Evolutionary conservation across 1,140 invertebrate species (phyloP), one percentile per base, ranked within the genome.

Genomic region (Halictus rubicundus): DNA sequence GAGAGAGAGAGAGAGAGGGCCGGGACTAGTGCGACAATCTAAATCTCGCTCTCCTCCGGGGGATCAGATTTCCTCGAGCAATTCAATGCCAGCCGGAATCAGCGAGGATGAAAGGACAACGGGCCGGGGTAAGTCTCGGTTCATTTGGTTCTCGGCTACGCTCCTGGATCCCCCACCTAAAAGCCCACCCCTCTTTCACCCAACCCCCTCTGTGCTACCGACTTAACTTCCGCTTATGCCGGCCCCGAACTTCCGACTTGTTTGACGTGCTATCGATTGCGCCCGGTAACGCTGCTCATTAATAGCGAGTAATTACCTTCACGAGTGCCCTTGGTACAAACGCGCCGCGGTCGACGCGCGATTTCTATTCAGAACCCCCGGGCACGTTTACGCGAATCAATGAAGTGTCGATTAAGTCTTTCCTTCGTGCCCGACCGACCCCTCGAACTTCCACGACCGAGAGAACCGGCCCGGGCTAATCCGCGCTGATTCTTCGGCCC

Each of bases 1-100:
- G 10, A 12, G 42, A 12, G 42, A 1, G 42, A 1, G 42, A 12
- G 42, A 46, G 8, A 0, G 79, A 19, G 73, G 16, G 65, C 65
- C 72, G 68, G 19, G 54, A 65, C 61, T 80, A 78, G 73, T 78
- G 81, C 87, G 86, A 90, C 83, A 88, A 89, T 86, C 80, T 81
- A 87, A 87, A 90, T 90, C 85, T 88, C 79, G 72, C 68, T 80
- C 68, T 80, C 76, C 60, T 81, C 70, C 68, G 32, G 72, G 70
- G 65, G 80, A 64, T 86, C 82, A 71, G 75, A 81, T 84, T 87
- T 78, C 71, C 81, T 72, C 74, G 69, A 57, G 79, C 79, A 60
- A 69, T 72, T 76, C 68, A 72, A 78, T 72, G 60, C 77, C 49
- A 27, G 37, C 65, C 57, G 64, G 60, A 83, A 82, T 69, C 75